A percentile compares a stretch with the other conserved stretches of the same genome.
Conservation (phyloP, 2,888 invertebrate species). For the Dusona sp. region DNA sequence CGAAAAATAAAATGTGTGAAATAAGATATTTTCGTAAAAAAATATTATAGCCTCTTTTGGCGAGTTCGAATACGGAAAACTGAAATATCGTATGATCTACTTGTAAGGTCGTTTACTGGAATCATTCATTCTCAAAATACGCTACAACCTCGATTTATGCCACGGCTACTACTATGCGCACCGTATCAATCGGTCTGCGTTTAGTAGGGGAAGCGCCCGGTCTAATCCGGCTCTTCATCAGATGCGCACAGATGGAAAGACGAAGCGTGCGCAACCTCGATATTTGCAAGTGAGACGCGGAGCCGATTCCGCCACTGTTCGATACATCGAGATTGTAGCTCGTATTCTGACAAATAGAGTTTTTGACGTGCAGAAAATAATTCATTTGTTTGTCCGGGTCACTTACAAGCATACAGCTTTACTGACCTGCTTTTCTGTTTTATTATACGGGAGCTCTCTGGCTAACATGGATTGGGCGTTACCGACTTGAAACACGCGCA, state of each 20-base stretch:
- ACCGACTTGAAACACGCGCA: conserved; percentile 39
- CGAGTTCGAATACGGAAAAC: not conserved
- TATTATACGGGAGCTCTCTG: conserved; percentile 42
- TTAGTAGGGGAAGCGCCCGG: not conserved
- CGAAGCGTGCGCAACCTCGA: not conserved
- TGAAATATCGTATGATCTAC: not conserved
- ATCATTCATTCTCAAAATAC: not conserved
- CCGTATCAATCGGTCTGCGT: not conserved
- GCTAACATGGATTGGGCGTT: conserved; percentile 60
- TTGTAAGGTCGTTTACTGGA: not conserved
- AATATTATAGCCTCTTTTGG: not conserved
- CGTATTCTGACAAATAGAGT: not conserved
- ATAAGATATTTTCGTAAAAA: not conserved
- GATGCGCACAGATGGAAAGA: not conserved
- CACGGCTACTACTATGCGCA: not conserved
- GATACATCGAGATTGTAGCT: not conserved
- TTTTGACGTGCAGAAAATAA: not conserved
- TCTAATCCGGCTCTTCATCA: not conserved
- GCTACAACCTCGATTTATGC: not conserved
- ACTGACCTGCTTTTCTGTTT: not conserved
- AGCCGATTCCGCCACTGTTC: not conserved
- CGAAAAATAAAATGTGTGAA: not conserved
- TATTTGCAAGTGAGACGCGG: not conserved
- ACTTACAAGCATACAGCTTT: not conserved
- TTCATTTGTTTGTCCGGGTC: not conserved